Base-by-base conservation (phyloP, 2,113 vertebrate species). In the Todiramphus chloris region DNA sequence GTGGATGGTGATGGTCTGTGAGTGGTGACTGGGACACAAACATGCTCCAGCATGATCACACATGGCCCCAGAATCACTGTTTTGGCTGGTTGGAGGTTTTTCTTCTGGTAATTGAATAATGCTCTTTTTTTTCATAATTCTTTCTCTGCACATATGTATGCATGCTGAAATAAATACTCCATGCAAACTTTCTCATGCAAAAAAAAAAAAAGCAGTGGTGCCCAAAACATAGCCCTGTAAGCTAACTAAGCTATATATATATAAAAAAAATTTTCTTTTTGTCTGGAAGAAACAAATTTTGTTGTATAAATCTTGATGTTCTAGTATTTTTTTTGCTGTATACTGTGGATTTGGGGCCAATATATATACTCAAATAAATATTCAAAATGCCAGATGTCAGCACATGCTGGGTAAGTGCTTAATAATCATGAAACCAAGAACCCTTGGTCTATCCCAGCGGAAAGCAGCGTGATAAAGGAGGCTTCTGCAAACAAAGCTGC, bases 361-460 rank as follows among this genome's bases (percentile, higher is more conserved):
- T 35, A 43, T 58, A 48, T 13, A 79, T 79, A 46, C 30, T 87
- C 44, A 84, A 24, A 94, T 95, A 96, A 95, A 96, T 96, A 96
- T 37, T 82, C 44, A 46, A 69, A 84, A 93, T 95, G 87, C 89
- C 93, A 94, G 87, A 94, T 95, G 83, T 94, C 93, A 96, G 87
- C 91, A 94, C 77, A 87, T 89, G 96, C 89, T 96, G 94, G 69
- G 27, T 76, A 66, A 95, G 60, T 64, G 76, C 91, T 93, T 53
- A 85, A 91, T 25, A 74, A 50, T 50, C 89, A 20, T 13, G 53
- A 76, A 95, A 64, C 53, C 81, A 51, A 68, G 89, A 93, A 80
- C 66, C 19, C 35, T 81, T 41, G 86, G 80, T 58, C 58, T 60
- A 4, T 84, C 73, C 90, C 90, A 69, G 55, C 0, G 6, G 94